These are phyloP conservation scores for Apantesis nais DNA, from an alignment of 2,888 invertebrate genomes.

Conservation along the genomic window DNA sequence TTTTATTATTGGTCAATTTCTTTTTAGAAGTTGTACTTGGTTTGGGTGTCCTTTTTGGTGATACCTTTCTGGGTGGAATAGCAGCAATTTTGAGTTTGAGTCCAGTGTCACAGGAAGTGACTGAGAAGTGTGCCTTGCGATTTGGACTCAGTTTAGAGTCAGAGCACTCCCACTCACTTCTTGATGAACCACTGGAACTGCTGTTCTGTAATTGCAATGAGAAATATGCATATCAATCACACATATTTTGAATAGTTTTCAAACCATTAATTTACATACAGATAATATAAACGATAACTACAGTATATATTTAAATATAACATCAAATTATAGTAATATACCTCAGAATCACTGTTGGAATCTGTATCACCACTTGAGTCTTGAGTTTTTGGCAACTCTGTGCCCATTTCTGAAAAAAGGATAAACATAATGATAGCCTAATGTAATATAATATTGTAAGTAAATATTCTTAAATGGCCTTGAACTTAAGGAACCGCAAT, in stretches of 20 bases:
- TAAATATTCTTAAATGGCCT: slow-evolving; percentile 22
- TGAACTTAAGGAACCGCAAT: slow-evolving; percentile 46
- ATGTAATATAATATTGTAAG: neutral
- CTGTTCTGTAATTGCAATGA: slow-evolving; percentile 70
- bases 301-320: no score
- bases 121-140: slow-evolving; percentile 85
- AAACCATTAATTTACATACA: neutral
- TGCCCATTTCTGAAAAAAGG: slow-evolving; percentile 80
- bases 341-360: slow-evolving; percentile 87
- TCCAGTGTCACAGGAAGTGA: slow-evolving; percentile 87
- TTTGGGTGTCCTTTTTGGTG: slow-evolving; percentile 69
- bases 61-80: slow-evolving; percentile 79
- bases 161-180: slow-evolving; percentile 79
- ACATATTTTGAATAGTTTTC: neutral
- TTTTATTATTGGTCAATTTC: slow-evolving; percentile 61
- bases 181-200: slow-evolving; percentile 73
- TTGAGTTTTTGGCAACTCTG: slow-evolving; percentile 81
- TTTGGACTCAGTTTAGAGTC: slow-evolving; percentile 66
- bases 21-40: slow-evolving; percentile 65
- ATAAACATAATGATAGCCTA: neutral
- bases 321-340: slow-evolving; percentile 43
- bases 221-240: neutral
- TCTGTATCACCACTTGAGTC: slow-evolving; percentile 86
- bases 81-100: slow-evolving; percentile 87
- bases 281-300: no score